Evolutionary conservation across 1,140 invertebrate species (phyloP).

Genomic region (Brachionus plicatilis): DNA sequence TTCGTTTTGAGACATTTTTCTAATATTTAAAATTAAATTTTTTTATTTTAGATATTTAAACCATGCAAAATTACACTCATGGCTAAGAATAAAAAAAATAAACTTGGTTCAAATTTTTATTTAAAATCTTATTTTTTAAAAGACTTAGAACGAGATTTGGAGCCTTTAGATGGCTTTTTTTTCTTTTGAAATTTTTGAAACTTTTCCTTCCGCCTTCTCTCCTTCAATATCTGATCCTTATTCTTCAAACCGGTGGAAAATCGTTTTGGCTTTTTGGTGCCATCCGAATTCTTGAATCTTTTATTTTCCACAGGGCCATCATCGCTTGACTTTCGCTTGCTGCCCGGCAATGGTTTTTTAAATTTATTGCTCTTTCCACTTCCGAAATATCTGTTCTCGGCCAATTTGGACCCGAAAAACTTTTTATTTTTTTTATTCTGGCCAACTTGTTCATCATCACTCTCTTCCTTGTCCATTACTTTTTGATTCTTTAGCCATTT

Average conservation of each 20-base stretch:
- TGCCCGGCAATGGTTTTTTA: not conserved
- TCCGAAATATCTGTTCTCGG: slow-evolving; percentile 32
- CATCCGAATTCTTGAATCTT: not conserved
- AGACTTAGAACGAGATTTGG: not conserved
- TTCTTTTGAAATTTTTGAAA: slow-evolving; percentile 32
- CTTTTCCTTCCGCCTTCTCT: slow-evolving; percentile 20
- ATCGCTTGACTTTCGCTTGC: not conserved
- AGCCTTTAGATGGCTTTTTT: not conserved
- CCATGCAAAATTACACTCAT: slow-evolving; percentile 24
- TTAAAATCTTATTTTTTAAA: slow-evolving; percentile 10
- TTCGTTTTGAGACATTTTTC: not conserved
- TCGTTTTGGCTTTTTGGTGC: not conserved
- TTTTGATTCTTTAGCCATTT: slow-evolving; percentile 39
- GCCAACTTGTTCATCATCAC: not conserved
- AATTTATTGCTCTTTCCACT: not conserved
- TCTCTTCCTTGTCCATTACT: not conserved
- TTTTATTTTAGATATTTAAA: not conserved
- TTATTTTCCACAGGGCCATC: not conserved
- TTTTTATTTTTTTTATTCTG: slow-evolving; percentile 19
- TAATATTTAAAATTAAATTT: not conserved
- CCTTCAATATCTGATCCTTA: slow-evolving; percentile 32
- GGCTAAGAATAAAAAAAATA: not conserved
- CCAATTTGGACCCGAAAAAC: slow-evolving; percentile 14
- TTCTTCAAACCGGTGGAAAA: slow-evolving; percentile 3
- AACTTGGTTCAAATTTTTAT: not conserved